Base-by-base conservation (phyloP, 2,113 vertebrate species). In the Theristicus caerulescens region DNA sequence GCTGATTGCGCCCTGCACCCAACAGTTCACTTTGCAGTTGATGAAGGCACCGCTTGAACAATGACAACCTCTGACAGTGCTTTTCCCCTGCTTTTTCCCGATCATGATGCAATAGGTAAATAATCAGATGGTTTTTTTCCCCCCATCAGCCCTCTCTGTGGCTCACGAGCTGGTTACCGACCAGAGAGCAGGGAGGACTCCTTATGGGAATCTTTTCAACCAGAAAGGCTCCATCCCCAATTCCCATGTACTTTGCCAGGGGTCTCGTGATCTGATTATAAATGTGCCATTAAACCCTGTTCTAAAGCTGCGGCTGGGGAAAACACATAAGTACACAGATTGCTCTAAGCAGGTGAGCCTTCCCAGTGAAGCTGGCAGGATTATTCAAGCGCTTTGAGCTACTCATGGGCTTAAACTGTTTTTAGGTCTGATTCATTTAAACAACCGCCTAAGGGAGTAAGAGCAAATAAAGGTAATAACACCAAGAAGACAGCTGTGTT, bases 201-300 rank as follows among this genome's bases (percentile, higher is more conserved):
- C 46, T 49, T 32, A 49, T 0, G 8, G 51, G 72, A 67, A 13
- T 57, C 62, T 74, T 77, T 90, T 32, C 27, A 36, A 8, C 18
- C 13, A 77, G 66, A 79, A 94, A 65, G 9, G 42, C 22, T 65
- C 57, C 31, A 12, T 55, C 14, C 13, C 9, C 16, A 19, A 2
- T 54, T 81, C 40, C 46, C 65, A 36, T 3, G 22, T 31, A 44
- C 27, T 61, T 54, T 76, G 21, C 65, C 15, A 18, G 40, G 34
- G 44, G 5, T 12, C 34, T 59, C 3, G 3, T 12, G 14, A 34
- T 70, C 26, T 47, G 46, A 25, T 25, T 38, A 17, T 9, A 71
- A 71, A 67, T 7, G 1, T 57, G 31, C 22, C 16, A 11, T 24
- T 42, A 81, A 92, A 55, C 3, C 42, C 31, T 0, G 0, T 38